Conservation (phyloP, 2,888 invertebrate species). For the Embidobia sp. region DNA sequence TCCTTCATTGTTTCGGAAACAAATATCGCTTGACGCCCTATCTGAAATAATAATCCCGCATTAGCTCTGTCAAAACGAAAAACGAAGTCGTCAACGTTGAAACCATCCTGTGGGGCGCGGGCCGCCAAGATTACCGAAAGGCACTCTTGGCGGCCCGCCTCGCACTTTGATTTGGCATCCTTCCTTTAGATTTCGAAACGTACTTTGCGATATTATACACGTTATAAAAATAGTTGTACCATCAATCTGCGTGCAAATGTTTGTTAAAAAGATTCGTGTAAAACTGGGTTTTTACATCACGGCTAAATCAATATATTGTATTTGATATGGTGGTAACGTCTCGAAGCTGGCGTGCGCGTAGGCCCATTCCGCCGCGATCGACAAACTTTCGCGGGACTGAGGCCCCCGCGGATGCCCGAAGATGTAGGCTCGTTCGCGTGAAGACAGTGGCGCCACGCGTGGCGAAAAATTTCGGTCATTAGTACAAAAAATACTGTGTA, state of each 20-base stretch:
- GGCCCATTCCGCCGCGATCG: slow-evolving; percentile 45
- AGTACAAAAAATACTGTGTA: slow-evolving; percentile 34
- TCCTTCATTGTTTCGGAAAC: slow-evolving; percentile 18
- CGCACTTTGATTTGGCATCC: slow-evolving; percentile 58
- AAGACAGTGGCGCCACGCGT: slow-evolving; percentile 51
- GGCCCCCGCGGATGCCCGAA: too few relatives aligned
- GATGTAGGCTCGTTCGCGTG: too few relatives aligned
- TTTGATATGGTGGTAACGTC: slow-evolving; percentile 53
- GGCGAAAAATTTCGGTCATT: slow-evolving; percentile 9
- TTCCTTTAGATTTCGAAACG: slow-evolving; percentile 42
- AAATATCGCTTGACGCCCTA: slow-evolving; percentile 9
- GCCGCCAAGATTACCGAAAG: slow-evolving; percentile 6
- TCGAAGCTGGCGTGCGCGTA: slow-evolving; percentile 28
- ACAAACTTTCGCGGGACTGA: too few relatives aligned
- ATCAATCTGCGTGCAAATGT: slow-evolving; percentile 55
- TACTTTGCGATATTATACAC: slow-evolving; percentile 56
- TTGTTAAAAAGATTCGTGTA: slow-evolving; percentile 54
- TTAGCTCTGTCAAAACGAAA: slow-evolving; percentile 32
- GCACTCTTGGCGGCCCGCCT: neutral
- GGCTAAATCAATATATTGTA: slow-evolving; percentile 40
- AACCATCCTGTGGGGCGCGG: slow-evolving; percentile 17
- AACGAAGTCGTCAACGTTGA: slow-evolving; percentile 14
- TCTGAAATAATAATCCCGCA: slow-evolving; percentile 32
- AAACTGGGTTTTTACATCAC: slow-evolving; percentile 47
- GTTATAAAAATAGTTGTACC: slow-evolving; percentile 63